Conservation (phyloP, 1,140 invertebrate genomes). For the Drosophila carrolli region DNA sequence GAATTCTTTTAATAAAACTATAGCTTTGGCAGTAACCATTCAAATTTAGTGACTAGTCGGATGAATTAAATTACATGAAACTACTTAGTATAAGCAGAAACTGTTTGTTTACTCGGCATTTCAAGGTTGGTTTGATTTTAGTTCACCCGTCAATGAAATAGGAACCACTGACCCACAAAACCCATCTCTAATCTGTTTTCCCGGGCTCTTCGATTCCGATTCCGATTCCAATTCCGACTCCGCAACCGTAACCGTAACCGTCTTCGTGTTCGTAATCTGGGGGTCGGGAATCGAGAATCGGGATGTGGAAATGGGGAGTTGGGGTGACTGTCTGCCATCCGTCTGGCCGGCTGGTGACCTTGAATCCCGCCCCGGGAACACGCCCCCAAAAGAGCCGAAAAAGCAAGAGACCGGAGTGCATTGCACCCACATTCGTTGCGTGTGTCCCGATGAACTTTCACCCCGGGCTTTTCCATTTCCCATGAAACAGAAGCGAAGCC, state of each 20-base stretch:
- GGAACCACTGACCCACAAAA: slow-evolving; percentile 35
- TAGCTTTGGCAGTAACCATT: no score
- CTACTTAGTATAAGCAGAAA: not conserved
- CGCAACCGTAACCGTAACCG: slow-evolving; percentile 3
- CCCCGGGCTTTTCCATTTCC: slow-evolving; percentile 28
- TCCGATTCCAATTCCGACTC: not conserved
- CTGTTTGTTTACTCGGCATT: slow-evolving; percentile 24
- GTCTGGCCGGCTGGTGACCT: slow-evolving; percentile 43
- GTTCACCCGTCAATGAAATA: slow-evolving; percentile 30
- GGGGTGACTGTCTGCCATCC: slow-evolving; percentile 34
- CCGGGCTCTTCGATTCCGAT: slow-evolving; percentile 6
- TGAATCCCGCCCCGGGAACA: slow-evolving; percentile 7
- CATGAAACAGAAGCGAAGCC: slow-evolving; percentile 16
- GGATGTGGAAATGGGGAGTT: slow-evolving; percentile 23
- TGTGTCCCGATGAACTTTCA: slow-evolving; percentile 36
- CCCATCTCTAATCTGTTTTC: slow-evolving; percentile 30
- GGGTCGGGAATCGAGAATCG: slow-evolving; percentile 1
- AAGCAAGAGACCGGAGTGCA: slow-evolving; percentile 1
- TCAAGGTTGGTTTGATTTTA: slow-evolving; percentile 29
- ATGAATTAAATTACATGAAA: not conserved
- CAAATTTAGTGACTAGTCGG: not conserved
- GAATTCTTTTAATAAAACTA: no score
- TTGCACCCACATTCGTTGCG: slow-evolving; percentile 23
- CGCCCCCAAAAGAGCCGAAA: not conserved
- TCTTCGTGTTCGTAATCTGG: slow-evolving; percentile 14